phyloP scores from a whole-genome alignment of 2,888 invertebrate genomes.

The Carpatolechia fugitivella region DNA sequence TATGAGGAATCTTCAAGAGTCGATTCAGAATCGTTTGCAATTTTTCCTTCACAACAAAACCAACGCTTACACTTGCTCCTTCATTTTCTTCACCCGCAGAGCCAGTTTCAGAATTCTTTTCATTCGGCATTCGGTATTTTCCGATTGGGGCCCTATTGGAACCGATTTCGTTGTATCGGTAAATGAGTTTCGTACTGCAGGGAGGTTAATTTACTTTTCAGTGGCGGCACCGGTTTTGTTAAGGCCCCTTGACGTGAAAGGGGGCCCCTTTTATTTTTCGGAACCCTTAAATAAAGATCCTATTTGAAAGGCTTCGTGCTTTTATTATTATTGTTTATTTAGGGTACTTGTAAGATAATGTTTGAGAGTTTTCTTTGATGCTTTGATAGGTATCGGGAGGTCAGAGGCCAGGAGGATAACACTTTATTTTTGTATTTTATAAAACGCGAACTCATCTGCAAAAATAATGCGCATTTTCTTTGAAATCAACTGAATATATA shows the following conservation, averaged over 20 bases:
- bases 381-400: not conserved
- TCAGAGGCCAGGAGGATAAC: no score
- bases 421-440: no score
- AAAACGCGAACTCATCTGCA: no score
- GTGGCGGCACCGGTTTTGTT: conserved; percentile 44
- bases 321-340: conserved; percentile 12
- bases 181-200: conserved; percentile 68
- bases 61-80: not conserved
- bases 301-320: conserved; percentile 7
- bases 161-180: conserved; percentile 65
- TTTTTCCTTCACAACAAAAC: no score
- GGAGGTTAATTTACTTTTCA: conserved; percentile 70
- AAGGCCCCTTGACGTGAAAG: conserved; percentile 38
- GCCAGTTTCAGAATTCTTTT: conserved; percentile 59
- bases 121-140: conserved; percentile 50
- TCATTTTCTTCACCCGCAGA: not conserved
- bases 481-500: no score
- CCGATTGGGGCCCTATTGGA: conserved; percentile 63
- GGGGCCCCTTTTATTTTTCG: conserved; percentile 28
- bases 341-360: conserved; percentile 8
- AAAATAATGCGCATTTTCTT: not conserved
- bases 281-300: conserved; percentile 26
- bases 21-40: no score
- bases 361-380: not conserved
- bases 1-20: no score